Conservation (phyloP, 2,113 vertebrate genomes). For the Orycteropus afer region DNA sequence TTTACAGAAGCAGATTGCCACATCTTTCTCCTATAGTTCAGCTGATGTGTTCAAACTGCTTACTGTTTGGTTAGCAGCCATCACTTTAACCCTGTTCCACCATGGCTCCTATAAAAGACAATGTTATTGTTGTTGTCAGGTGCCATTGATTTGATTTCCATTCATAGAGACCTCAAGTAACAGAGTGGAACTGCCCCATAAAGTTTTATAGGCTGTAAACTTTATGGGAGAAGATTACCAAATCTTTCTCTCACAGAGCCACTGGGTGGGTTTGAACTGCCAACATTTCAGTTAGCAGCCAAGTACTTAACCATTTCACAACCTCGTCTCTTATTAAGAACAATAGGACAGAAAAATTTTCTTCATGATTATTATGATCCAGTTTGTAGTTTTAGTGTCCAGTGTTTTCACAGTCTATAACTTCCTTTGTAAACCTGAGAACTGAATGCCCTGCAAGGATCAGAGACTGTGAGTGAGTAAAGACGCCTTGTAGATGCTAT, state of each 20-base stretch:
- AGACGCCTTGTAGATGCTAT: too few species aligned
- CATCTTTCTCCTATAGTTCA: neutral
- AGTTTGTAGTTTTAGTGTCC: neutral
- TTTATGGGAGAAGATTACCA: neutral
- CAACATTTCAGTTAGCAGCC: neutral
- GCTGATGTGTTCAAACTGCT: neutral
- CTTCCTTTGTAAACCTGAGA: neutral
- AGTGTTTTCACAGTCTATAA: neutral
- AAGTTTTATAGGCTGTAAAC: neutral
- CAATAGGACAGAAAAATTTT: neutral
- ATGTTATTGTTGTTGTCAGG: too few species aligned
- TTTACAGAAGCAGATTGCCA: neutral
- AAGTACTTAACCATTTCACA: too few species aligned
- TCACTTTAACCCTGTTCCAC: too few species aligned
- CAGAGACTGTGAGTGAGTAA: too few species aligned
- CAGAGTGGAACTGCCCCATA: neutral
- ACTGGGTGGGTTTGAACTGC: neutral
- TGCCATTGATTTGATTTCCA: too few species aligned
- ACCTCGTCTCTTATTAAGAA: too few species aligned
- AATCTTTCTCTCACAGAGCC: neutral
- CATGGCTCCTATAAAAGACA: too few species aligned
- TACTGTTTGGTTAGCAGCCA: neutral
- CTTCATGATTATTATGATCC: neutral
- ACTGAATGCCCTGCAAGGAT: neutral
- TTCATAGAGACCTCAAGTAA: too few species aligned